A percentile compares a stretch with the other conserved stretches of the same genome.
Conservation (phyloP, 2,797 vertebrate genomes). For the Coluber constrictor region DNA sequence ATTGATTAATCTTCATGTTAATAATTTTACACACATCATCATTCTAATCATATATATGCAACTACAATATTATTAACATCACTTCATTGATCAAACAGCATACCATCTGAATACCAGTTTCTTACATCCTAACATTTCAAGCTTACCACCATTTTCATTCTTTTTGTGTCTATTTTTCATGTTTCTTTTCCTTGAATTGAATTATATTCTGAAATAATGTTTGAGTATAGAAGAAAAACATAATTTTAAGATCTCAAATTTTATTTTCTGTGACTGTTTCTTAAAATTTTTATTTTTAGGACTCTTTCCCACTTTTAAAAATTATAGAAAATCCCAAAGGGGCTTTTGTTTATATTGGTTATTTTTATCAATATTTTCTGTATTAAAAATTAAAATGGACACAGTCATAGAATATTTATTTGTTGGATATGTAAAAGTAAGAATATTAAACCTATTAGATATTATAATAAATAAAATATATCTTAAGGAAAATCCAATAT, state of each 20-base stretch:
- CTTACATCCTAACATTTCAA: too few species aligned
- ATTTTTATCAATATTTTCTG: background rate
- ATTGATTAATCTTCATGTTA: too few species aligned
- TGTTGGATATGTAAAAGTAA: background rate
- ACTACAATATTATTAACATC: too few species aligned
- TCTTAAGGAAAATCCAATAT: background rate
- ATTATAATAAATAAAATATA: background rate
- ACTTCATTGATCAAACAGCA: too few species aligned
- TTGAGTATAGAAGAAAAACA: background rate
- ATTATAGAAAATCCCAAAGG: background rate
- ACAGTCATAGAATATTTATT: background rate
- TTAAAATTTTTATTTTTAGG: background rate
- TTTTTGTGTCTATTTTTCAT: too few species aligned
- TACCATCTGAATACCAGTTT: too few species aligned
- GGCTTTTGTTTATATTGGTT: background rate
- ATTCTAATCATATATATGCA: too few species aligned
- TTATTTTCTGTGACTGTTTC: background rate
- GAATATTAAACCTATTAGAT: background rate
- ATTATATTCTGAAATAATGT: background rate
- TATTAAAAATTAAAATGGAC: background rate
- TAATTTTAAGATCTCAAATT: background rate
- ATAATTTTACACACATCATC: too few species aligned
- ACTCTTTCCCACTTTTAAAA: background rate
- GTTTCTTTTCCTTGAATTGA: too few species aligned
- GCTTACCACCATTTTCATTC: too few species aligned